Base-by-base conservation (phyloP, 2,797 vertebrate species). In the Lagocephalus sceleratus region DNA sequence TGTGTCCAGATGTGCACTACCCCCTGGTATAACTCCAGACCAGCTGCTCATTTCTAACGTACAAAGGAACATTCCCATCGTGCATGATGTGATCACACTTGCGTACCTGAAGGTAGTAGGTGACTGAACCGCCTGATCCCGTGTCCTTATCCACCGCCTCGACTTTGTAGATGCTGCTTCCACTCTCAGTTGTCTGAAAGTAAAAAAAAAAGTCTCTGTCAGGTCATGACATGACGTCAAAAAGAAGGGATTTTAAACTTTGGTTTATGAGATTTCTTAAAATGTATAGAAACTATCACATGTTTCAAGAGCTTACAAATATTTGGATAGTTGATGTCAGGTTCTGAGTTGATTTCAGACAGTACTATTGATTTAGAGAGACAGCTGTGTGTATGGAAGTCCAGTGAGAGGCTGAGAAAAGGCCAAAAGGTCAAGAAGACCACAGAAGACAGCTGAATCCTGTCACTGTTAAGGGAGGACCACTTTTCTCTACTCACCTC, bases 121-220 rank as follows among this genome's bases (percentile, higher is more conserved):
- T 95, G 79, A 99, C 81, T 2, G 96, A 98, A 54, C 97, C 96
- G 25, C 95, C 97, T 40, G 97, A 98, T 16, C 96, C 96, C 0
- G 92, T 94, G 77, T 99, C 97, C 87, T 67, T 92, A 79, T 99
- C 97, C 65, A 94, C 59, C 0, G 95, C 94, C n/a, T 89, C 85
- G 0, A 90, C 88, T 75, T 92, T 92, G 63, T 87, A 94, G 79
- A 99, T 94, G 59, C 96, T 98, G 83, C 87, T 94, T 42, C 94
- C 93, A 0, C 93, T 76, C 10, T 88, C 85, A 29, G 86, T 70
- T 16, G 93, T 93, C 97, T 99, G 64, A 52, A n/a, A 60, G 42
- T 20, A 10, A 11, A 20, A 3, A 20, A 44, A 16, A 41, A 44
- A 40, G 17, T 5, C 17, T 12, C n/a, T 5, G 42, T 44, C 42